A percentile compares a stretch with the other conserved stretches of the same genome.
phyloP scores from a whole-genome alignment of 2,797 vertebrate species.

The Artibeus lituratus region DNA sequence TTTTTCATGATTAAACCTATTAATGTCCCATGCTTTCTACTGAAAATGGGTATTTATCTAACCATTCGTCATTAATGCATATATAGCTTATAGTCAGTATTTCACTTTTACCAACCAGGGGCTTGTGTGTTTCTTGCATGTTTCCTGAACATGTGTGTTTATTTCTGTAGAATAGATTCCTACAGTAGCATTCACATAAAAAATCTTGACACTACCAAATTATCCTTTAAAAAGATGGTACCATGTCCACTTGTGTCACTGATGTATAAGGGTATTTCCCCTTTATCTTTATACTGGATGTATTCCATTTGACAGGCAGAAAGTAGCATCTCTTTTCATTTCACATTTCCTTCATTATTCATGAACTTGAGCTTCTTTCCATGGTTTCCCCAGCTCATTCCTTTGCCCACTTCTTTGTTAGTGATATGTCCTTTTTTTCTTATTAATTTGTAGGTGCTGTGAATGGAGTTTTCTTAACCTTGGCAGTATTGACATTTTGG shows the following conservation, averaged over 20 bases:
- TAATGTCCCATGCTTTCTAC: neutral
- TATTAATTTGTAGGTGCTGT: neutral
- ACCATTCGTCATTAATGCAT: neutral
- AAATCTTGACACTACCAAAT: neutral
- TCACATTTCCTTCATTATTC: neutral
- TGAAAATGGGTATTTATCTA: constrained; percentile 30
- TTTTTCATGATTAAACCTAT: constrained; percentile 11
- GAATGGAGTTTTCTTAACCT: neutral
- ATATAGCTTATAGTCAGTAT: neutral
- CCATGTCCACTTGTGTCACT: neutral
- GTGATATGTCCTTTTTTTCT: neutral
- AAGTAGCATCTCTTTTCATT: neutral
- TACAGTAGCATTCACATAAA: neutral
- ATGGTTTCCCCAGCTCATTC: neutral
- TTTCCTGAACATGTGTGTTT: neutral
- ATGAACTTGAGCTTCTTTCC: neutral
- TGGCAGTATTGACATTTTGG: neutral
- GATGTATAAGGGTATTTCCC: neutral
- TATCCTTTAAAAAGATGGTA: neutral
- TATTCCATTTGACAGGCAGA: neutral
- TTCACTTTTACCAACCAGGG: neutral
- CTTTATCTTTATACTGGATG: neutral
- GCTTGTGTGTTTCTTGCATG: neutral
- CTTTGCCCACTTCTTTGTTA: neutral
- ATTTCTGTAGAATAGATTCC: neutral